Percentiles rank a stretch among this genome's conserved stretches.
These are phyloP conservation scores for Cyphomyrus plagiostoma DNA, from an alignment of 2,113 vertebrate species.

Conservation along the genomic window DNA sequence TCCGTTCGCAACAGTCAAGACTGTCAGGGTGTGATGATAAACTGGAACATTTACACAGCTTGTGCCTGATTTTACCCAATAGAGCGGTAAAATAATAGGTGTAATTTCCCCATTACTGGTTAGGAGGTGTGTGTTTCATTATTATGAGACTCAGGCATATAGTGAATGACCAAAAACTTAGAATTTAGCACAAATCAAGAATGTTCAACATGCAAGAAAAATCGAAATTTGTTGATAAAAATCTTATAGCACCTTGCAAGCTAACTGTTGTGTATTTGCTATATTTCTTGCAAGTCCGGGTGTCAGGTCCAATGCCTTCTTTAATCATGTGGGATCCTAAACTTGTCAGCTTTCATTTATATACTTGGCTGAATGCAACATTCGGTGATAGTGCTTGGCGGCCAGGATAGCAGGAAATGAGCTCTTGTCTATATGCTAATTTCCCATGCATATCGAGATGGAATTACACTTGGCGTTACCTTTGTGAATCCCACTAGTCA, in stretches of 20 bases:
- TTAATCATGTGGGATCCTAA: background rate
- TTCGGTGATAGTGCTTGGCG: background rate
- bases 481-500: background rate
- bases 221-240: background rate
- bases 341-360: constrained; percentile 3
- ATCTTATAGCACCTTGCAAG: background rate
- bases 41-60: constrained; percentile 3
- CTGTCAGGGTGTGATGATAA: background rate
- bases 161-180: background rate
- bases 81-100: background rate
- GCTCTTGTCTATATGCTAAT: constrained; percentile 8
- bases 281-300: background rate
- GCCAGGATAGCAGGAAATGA: background rate
- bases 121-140: background rate
- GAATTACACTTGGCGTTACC: background rate
- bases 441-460: background rate
- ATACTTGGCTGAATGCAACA: background rate
- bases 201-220: background rate
- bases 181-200: background rate
- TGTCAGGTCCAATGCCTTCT: constrained; percentile 3
- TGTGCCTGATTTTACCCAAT: background rate
- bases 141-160: background rate
- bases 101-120: background rate
- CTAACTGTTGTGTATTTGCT: background rate
- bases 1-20: background rate